Base-by-base conservation (phyloP, 2,888 invertebrate genomes). In the Microctonus aethiopoides region DNA sequence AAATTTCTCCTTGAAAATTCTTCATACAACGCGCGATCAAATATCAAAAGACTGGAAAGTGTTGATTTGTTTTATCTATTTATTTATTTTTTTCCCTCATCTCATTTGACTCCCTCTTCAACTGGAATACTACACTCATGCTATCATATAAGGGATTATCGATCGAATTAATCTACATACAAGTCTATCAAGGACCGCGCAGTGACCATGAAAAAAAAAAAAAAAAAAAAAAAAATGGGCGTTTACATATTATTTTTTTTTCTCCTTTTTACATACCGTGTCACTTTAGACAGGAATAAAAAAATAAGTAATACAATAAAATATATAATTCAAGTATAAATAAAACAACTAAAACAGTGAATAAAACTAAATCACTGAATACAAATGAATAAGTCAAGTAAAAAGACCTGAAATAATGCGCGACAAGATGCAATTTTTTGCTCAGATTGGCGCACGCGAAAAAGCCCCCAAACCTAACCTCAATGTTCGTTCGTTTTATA, bases 381-480 rank as follows among this genome's bases (percentile, higher is more conserved):
- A 16, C 16, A n/a, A 34, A 4, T 34, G 34, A 34, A 34, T 56
- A 56, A 56, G 29, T 56, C 5, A 24, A 24, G 10, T 24, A 29
- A 11, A 9, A 26, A 26, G 13, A 13, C 6, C 4, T 16, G 10
- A 57, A 32, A 32, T 57, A 32, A 57, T 81, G 83, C 81, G 83
- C 81, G 59, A 77, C 75, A 70, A 76, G 77, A 77, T 76, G 74
- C 59, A 77, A 75, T 77, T 80, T 81, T 80, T 79, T 76, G 78
- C 72, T 70, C 74, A 75, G 70, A 75, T 73, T 76, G 76, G 78
- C 78, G 80, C 81, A 78, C 63, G 66, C 13, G 63, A 66, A 72
- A 74, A 65, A 32, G 54, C 34, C 52, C 73, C 57, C 67, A 56
- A 70, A 80, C 81, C 80, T 84, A 84, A 84, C 84, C 84, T 84